A percentile compares a stretch with the other conserved stretches of the same genome.
Conservation (phyloP, 1,140 invertebrate genomes). For the Papilio dardanus region DNA sequence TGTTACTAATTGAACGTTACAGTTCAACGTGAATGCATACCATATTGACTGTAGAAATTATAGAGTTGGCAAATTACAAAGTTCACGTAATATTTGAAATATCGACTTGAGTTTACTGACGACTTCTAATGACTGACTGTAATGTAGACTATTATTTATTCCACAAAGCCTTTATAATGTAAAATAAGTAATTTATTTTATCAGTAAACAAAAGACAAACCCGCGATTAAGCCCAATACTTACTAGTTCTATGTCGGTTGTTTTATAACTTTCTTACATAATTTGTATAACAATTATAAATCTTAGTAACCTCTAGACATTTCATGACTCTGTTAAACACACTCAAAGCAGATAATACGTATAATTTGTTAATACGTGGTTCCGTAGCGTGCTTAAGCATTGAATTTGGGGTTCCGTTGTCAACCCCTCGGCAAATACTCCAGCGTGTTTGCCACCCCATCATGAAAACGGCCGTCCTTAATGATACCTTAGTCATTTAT, state of each 20-base stretch:
- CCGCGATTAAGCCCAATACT: too few relatives aligned
- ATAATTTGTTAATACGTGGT: slow-evolving; percentile 63
- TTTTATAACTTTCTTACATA: too few relatives aligned
- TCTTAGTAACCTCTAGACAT: neutral
- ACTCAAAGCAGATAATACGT: slow-evolving; percentile 39
- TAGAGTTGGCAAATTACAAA: slow-evolving; percentile 11
- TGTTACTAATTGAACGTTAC: slow-evolving; percentile 45
- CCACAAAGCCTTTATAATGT: too few relatives aligned
- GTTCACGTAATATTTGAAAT: neutral
- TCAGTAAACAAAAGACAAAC: neutral
- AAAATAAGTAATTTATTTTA: too few relatives aligned
- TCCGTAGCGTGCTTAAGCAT: slow-evolving; percentile 53
- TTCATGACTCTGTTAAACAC: slow-evolving; percentile 35
- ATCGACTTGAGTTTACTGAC: too few relatives aligned
- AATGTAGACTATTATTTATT: too few relatives aligned
- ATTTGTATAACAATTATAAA: too few relatives aligned
- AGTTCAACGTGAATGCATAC: slow-evolving; percentile 33
- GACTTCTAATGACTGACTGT: too few relatives aligned
- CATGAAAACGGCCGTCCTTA: neutral
- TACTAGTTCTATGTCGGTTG: too few relatives aligned
- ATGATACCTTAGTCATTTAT: slow-evolving; percentile 38
- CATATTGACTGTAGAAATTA: neutral
- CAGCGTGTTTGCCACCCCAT: slow-evolving; percentile 31
- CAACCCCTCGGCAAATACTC: slow-evolving; percentile 41
- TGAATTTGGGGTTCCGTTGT: slow-evolving; percentile 46